These are phyloP conservation scores for Melieria omissa DNA, from an alignment of 2,888 invertebrate species.

Conservation along the genomic window DNA sequence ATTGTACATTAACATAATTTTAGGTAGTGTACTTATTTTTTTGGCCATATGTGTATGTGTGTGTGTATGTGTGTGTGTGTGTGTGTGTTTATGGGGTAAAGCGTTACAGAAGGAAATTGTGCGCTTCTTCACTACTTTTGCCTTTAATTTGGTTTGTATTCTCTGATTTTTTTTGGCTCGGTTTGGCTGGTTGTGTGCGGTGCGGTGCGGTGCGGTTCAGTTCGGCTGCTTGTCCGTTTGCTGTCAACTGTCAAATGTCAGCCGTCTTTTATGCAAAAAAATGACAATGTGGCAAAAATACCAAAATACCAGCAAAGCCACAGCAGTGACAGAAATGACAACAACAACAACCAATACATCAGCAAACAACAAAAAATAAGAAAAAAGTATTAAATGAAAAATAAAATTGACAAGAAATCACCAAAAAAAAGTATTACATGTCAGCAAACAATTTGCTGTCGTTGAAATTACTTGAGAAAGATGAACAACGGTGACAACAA, in stretches of 20 bases:
- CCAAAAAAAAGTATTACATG: neutral
- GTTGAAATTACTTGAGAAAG: neutral
- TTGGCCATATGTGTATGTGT: no score
- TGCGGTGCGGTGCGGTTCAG: neutral
- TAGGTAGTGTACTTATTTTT: no score
- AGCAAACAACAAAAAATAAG: neutral
- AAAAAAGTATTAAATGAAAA: neutral
- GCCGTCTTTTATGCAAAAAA: constrained; percentile 9
- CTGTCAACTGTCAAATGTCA: constrained; percentile 16
- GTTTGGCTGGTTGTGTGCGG: neutral
- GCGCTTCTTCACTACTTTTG: neutral
- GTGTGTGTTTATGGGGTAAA: no score
- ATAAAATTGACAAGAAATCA: neutral
- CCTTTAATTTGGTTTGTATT: neutral
- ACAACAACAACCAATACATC: neutral
- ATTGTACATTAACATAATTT: no score
- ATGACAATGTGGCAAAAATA: neutral
- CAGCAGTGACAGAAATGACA: no score
- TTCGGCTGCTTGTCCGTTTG: neutral
- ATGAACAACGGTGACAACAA: no score
- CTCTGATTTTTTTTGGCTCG: neutral
- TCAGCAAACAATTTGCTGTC: neutral
- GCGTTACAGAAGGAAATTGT: neutral
- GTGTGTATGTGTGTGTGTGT: no score
- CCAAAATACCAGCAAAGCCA: neutral